These are phyloP conservation scores for Napeogenes sylphis DNA, from an alignment of 2,888 invertebrate genomes.

Conservation along the genomic window DNA sequence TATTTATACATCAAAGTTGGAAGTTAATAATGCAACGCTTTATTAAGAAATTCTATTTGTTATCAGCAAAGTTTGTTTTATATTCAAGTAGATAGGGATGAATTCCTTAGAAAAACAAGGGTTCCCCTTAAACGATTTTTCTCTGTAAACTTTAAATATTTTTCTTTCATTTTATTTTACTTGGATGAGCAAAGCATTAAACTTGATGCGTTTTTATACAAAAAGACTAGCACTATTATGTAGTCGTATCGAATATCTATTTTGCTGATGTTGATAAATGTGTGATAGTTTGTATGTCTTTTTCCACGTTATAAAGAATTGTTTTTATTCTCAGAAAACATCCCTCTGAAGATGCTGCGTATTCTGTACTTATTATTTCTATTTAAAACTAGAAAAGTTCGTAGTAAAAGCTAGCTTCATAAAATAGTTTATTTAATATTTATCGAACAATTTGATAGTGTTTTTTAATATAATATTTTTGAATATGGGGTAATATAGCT, in stretches of 20 bases:
- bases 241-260: too few species aligned
- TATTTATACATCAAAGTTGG: slow-evolving; percentile 44
- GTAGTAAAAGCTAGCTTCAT: too few species aligned
- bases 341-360: too few species aligned
- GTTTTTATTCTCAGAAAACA: too few species aligned
- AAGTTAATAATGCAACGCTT: slow-evolving; percentile 68
- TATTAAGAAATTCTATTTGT: slow-evolving; percentile 52
- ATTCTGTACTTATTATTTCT: too few species aligned
- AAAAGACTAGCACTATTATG: background rate
- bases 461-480: too few species aligned
- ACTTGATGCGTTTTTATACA: background rate
- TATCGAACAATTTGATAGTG: too few species aligned
- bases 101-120: slow-evolving; percentile 70
- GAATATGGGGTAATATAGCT: background rate
- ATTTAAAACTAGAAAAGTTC: too few species aligned
- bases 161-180: background rate
- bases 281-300: too few species aligned
- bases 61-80: slow-evolving; percentile 52
- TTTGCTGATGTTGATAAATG: too few species aligned
- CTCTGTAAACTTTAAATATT: background rate
- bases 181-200: background rate
- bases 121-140: slow-evolving; percentile 32
- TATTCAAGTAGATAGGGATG: slow-evolving; percentile 52
- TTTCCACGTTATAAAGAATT: too few species aligned
- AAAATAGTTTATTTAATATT: too few species aligned